A percentile compares a stretch with the other conserved stretches of the same genome.
Conservation (phyloP, 2,888 invertebrate species). For the Atethmia centrago region DNA sequence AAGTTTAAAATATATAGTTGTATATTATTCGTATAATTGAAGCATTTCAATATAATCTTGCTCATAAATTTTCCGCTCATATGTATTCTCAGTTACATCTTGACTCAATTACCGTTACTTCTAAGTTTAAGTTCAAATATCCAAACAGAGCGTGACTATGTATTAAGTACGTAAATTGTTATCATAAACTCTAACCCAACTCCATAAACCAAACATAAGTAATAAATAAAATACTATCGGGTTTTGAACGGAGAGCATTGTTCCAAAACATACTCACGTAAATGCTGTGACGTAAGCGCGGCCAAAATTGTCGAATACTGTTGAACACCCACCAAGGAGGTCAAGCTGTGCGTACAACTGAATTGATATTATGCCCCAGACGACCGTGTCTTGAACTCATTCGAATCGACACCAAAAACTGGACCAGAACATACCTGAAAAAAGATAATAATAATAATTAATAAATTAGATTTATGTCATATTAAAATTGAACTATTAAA, state of each 20-base stretch:
- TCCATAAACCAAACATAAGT: constrained; percentile 39
- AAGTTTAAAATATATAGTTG: constrained; percentile 21
- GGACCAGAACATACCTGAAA: constrained; percentile 74
- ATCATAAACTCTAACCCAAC: constrained; percentile 30
- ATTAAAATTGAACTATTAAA: background rate
- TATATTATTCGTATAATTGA: background rate
- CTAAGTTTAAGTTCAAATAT: constrained; percentile 2
- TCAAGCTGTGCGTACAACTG: constrained; percentile 46
- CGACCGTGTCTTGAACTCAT: constrained; percentile 58
- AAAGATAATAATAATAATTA: constrained; percentile 57
- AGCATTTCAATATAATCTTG: constrained; percentile 21
- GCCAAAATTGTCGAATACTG: constrained; percentile 52
- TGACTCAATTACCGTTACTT: background rate
- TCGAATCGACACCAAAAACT: constrained; percentile 46
- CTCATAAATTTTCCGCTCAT: constrained; percentile 32
- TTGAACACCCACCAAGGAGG: constrained; percentile 52
- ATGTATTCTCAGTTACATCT: background rate
- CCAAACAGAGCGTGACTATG: constrained; percentile 38
- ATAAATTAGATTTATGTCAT: constrained; percentile 4
- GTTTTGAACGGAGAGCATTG: constrained; percentile 72
- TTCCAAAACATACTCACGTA: constrained; percentile 71
- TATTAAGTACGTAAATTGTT: constrained; percentile 22
- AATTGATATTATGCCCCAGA: constrained; percentile 33
- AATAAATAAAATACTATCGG: constrained; percentile 20
- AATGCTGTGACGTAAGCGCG: constrained; percentile 71